Base-by-base conservation (phyloP, 64 coral and sea anemone species). In the Montipora efflorescens region DNA sequence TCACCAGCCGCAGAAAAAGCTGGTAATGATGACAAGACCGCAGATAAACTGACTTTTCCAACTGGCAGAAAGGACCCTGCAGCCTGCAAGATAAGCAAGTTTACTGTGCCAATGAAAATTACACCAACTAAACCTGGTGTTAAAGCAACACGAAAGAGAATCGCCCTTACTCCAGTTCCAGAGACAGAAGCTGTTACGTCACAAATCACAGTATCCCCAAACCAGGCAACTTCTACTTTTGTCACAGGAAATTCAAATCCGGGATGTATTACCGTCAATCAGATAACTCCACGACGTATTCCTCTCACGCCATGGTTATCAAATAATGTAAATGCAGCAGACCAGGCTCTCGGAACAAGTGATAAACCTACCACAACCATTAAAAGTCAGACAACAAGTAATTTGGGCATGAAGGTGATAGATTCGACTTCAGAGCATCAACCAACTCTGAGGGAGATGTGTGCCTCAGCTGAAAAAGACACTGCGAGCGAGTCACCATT, bases 81-180 rank as follows among this genome's bases (percentile, higher is more conserved):
- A 22, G 47, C 45, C 10, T 53, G 75, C 13, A 86, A n/a, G 82
- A 93, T 93, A 22, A 51, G 67, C 3, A 87, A 70, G 75, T 93
- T 93, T 80, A 59, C 76, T 9, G 75, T 93, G 3, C 92, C 92
- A 55, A 45, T 93, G 62, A 88, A 67, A 25, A 93, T 73, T 23
- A 93, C 82, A 48, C 92, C 92, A 72, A 76, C 81, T n/a, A 92
- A 92, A 51, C 55, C 81, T 47, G 55, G 36, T 16, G 74, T 46
- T 18, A 92, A 85, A 48, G 19, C 55, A 15, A 58, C 75, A 52
- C 83, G 83, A 22, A 87, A 69, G 62, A 80, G 84, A 74, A 78
- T 93, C 7, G 16, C 82, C 9, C 19, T 86, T 19, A 51, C 62
- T 13, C 66, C 62, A 22, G 82, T 50, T 4, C 59, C 59, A 64